A percentile compares a stretch with the other conserved stretches of the same genome.
Evolutionary conservation across 2,797 vertebrate genomes (phyloP).

Genomic region (Bryconaethiops microstoma): DNA sequence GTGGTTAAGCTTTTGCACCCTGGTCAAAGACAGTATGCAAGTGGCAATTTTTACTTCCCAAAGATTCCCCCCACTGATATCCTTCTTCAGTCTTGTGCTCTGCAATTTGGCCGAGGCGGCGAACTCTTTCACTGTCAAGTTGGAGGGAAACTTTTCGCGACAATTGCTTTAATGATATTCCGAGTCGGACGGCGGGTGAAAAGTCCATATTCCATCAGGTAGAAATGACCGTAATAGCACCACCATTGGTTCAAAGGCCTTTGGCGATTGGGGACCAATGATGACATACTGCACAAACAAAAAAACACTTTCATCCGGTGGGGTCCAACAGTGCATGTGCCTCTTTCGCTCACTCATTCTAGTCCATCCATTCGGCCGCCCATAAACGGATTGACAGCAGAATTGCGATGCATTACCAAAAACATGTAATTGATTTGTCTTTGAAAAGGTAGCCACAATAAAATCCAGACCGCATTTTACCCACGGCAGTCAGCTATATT

Average conservation of each 20-base stretch:
- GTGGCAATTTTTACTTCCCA: slow-evolving; percentile 79
- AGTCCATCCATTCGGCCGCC: slow-evolving; percentile 69
- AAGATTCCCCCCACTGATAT: slow-evolving; percentile 75
- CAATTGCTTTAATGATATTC: slow-evolving; percentile 79
- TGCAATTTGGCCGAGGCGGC: slow-evolving; percentile 80
- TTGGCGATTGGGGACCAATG: slow-evolving; percentile 66
- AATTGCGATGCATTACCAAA: slow-evolving; percentile 73
- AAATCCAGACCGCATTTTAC: slow-evolving; percentile 74
- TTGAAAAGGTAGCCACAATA: slow-evolving; percentile 79
- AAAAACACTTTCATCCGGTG: slow-evolving; percentile 60
- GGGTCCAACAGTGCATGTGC: background rate
- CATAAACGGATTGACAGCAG: slow-evolving; percentile 66
- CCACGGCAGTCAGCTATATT: slow-evolving; percentile 69
- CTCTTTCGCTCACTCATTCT: slow-evolving; percentile 62
- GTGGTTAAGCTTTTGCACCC: slow-evolving; percentile 75
- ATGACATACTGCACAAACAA: slow-evolving; percentile 67
- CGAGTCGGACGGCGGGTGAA: slow-evolving; percentile 66
- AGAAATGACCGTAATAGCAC: slow-evolving; percentile 63
- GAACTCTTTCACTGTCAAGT: slow-evolving; percentile 79
- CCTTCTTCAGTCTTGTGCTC: slow-evolving; percentile 71
- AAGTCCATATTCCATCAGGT: slow-evolving; percentile 79
- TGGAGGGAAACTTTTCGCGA: slow-evolving; percentile 77
- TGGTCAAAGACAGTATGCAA: slow-evolving; percentile 82
- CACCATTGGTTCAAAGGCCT: slow-evolving; percentile 36
- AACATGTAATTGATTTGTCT: slow-evolving; percentile 80